Percentiles rank a stretch among this genome's conserved stretches.
phyloP scores from a whole-genome alignment of 2,888 invertebrate species.

The Tetheella fluctuosa region DNA sequence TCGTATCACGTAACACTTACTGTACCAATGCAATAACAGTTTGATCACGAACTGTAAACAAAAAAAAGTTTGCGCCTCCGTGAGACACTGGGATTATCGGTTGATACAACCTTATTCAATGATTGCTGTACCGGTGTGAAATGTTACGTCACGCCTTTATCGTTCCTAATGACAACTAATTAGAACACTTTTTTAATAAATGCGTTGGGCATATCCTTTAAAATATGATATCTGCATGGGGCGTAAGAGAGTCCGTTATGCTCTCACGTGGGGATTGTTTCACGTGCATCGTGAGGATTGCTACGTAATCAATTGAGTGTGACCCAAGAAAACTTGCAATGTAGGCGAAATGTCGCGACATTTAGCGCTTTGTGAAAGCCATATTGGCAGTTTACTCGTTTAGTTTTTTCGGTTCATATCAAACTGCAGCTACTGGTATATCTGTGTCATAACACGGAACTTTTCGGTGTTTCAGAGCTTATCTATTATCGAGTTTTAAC shows the following conservation, averaged over 20 bases:
- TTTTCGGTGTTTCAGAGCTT: not conserved
- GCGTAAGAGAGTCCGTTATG: constrained; percentile 16
- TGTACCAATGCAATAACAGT: constrained; percentile 32
- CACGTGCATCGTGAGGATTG: constrained; percentile 20
- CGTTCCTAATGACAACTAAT: constrained; percentile 23
- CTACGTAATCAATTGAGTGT: constrained; percentile 18
- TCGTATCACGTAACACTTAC: constrained; percentile 42
- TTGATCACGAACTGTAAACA: constrained; percentile 43
- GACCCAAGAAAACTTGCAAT: constrained; percentile 16
- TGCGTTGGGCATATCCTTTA: no score
- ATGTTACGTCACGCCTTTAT: constrained; percentile 20
- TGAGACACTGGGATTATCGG: constrained; percentile 18
- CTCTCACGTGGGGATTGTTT: constrained; percentile 15
- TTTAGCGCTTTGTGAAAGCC: constrained; percentile 9
- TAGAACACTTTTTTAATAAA: constrained; percentile 22
- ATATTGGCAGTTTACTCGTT: not conserved
- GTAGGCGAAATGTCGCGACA: constrained; percentile 16
- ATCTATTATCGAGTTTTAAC: not conserved
- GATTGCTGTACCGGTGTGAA: constrained; percentile 14
- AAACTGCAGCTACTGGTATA: not conserved
- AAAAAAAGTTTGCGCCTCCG: constrained; percentile 28
- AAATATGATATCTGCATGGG: constrained; percentile 14
- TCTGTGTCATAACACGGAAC: not conserved
- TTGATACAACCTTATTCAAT: constrained; percentile 7
- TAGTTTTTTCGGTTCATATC: constrained; percentile 5